Base-by-base conservation (phyloP, 92 coral and sea anemone genomes). In the Porites rus region DNA sequence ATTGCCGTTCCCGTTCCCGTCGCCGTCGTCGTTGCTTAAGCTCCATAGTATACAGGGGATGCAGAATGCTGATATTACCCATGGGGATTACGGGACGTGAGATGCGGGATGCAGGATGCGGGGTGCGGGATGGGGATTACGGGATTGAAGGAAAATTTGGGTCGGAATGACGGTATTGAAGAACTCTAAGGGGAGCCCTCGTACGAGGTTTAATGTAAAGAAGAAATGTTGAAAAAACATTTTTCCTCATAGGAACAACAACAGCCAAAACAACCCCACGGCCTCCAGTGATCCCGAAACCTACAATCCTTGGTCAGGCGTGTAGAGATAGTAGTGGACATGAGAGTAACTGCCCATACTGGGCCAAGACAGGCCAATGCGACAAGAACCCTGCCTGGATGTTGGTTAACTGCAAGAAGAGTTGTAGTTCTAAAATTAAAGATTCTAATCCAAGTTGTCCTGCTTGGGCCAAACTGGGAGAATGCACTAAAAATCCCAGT, bases 301-400 rank as follows among this genome's bases (percentile, higher is more conserved):
- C 61, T 10, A 56, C 61, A 14, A 56, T 14, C 61, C 14, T 10
- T 10, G 11, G 11, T 8, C 10, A 4, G 14, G 74, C 8, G 20
- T 87, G 93, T 51, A 82, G 83, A 69, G 90, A 80, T 66, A 78
- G 74, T 58, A 46, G 14, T 56, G 61, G 60, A 10, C 14, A 75
- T 61, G 52, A 24, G 10, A 69, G 12, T n/a, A 50, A 76, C 25
- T 94, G 97, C 66, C 82, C 77, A 4, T 12, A 7, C 51, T 95
- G 96, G 98, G 94, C 96, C 21, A 21, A 66, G 51, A 81, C 74
- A 1, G 98, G 94, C 52, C 86, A 88, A 22, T 95, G 98, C 81
- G 66, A 28, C 14, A 88, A 75, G 74, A 86, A 87, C 88, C 76
- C 64, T 16, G 65, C 16, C 51, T 95, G 72, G 76, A 93, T 95